Percentiles rank a stretch among this genome's conserved stretches.
These are phyloP conservation scores for Garra rufa DNA, from an alignment of 2,113 vertebrate genomes.

Conservation along the genomic window DNA sequence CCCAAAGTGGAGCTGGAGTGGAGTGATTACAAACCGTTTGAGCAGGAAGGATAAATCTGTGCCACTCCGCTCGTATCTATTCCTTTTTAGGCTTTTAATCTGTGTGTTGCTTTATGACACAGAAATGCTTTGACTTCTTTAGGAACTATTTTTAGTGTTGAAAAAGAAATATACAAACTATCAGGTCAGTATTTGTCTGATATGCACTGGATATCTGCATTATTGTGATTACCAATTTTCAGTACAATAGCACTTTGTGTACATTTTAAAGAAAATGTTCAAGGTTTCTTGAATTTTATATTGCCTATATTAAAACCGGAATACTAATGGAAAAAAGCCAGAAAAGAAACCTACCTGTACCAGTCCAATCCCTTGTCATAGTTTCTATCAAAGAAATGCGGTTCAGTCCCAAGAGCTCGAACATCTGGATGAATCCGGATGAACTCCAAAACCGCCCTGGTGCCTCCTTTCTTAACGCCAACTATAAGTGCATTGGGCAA, in stretches of 20 bases:
- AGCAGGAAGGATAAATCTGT: neutral
- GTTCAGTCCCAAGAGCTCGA: slow-evolving; percentile 91
- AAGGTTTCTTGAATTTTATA: neutral
- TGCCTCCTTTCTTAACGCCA: slow-evolving; percentile 95
- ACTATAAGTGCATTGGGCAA: slow-evolving; percentile 91
- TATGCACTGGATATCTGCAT: neutral
- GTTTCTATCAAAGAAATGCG: slow-evolving; percentile 97
- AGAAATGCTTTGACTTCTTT: neutral
- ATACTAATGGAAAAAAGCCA: neutral
- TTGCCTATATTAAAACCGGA: neutral
- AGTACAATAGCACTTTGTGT: neutral
- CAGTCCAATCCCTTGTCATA: slow-evolving; percentile 92
- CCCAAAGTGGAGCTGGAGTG: neutral
- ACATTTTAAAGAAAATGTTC: neutral
- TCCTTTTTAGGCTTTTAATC: neutral
- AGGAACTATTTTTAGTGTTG: neutral
- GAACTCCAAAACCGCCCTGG: slow-evolving; percentile 94
- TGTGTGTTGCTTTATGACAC: neutral
- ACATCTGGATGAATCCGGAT: slow-evolving; percentile 96
- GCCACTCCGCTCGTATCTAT: neutral
- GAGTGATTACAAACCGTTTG: neutral
- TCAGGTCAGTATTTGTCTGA: neutral
- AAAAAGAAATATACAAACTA: neutral
- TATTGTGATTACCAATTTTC: neutral
- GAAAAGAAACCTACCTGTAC: slow-evolving; percentile 87